A percentile compares a stretch with the other conserved stretches of the same genome.
Evolutionary conservation across 1,140 invertebrate species (phyloP).

Genomic region (Drosophila truncata): DNA sequence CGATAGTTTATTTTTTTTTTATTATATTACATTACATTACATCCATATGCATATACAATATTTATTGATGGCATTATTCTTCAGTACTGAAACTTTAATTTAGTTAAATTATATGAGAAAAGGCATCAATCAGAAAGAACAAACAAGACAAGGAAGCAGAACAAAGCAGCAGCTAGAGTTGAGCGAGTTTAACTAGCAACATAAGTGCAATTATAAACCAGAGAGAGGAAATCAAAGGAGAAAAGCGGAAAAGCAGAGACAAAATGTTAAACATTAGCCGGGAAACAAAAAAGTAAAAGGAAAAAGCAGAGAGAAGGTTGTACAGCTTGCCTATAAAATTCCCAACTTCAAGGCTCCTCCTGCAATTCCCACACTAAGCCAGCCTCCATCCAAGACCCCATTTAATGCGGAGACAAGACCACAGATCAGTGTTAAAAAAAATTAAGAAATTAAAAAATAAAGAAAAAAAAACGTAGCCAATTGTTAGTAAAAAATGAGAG

Average conservation of each 20-base stretch:
- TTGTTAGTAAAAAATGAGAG: conserved; percentile 36
- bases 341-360: background rate
- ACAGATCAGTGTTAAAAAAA: conserved; percentile 14
- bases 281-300: background rate
- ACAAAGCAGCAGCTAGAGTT: conserved; percentile 42
- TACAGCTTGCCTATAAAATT: conserved; percentile 7
- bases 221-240: conserved; percentile 23
- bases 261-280: conserved; percentile 12
- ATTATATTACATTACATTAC: conserved; percentile 11
- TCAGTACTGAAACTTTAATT: conserved; percentile 70
- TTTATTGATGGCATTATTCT: conserved; percentile 53
- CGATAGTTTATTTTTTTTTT: conserved; percentile 21
- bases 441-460: conserved; percentile 2
- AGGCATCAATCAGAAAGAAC: conserved; percentile 42
- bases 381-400: conserved; percentile 29
- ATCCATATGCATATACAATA: conserved; percentile 13
- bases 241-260: background rate
- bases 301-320: conserved; percentile 2
- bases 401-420: conserved; percentile 23
- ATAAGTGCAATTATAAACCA: conserved; percentile 72
- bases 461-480: conserved; percentile 23
- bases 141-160: conserved; percentile 32
- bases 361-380: conserved; percentile 5
- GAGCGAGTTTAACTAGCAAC: conserved; percentile 33
- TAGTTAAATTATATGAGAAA: conserved; percentile 63